Evolutionary conservation across 2,113 vertebrate genomes (phyloP).

Genomic region (Pantherophis guttatus): DNA sequence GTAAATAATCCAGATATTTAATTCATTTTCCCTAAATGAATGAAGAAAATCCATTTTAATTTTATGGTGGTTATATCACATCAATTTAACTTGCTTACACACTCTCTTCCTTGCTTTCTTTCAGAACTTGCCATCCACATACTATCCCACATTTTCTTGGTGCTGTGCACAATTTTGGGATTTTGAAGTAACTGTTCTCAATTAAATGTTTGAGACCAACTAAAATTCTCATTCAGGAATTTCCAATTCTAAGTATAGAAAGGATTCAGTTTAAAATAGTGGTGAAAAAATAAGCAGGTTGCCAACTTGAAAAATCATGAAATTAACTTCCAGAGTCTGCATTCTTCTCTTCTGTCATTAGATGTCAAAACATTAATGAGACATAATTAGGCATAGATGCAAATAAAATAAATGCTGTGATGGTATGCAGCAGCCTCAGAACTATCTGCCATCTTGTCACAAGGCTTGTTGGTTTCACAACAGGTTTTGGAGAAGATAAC

Average conservation of each 20-base stretch:
- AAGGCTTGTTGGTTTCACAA: background rate
- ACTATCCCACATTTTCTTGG: background rate
- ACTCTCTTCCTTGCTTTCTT: background rate
- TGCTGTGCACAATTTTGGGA: background rate
- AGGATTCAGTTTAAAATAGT: background rate
- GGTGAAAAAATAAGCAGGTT: background rate
- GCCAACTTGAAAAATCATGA: background rate
- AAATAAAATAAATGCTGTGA: background rate
- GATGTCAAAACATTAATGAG: background rate
- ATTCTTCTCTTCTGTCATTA: background rate
- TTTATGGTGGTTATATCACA: background rate
- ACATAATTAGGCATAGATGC: background rate
- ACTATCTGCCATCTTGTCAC: background rate
- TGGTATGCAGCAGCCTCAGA: background rate
- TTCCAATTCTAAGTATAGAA: conserved; percentile 7
- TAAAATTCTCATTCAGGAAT: conserved; percentile 27
- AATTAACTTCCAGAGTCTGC: background rate
- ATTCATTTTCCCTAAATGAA: background rate
- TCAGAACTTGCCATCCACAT: background rate
- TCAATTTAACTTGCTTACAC: background rate
- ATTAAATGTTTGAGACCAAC: background rate
- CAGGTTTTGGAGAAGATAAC: background rate
- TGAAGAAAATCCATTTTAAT: background rate
- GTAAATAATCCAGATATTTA: background rate
- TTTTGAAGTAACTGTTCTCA: conserved; percentile 19